phyloP scores from a whole-genome alignment of 2,797 vertebrate genomes.

The Molossus molossus region DNA sequence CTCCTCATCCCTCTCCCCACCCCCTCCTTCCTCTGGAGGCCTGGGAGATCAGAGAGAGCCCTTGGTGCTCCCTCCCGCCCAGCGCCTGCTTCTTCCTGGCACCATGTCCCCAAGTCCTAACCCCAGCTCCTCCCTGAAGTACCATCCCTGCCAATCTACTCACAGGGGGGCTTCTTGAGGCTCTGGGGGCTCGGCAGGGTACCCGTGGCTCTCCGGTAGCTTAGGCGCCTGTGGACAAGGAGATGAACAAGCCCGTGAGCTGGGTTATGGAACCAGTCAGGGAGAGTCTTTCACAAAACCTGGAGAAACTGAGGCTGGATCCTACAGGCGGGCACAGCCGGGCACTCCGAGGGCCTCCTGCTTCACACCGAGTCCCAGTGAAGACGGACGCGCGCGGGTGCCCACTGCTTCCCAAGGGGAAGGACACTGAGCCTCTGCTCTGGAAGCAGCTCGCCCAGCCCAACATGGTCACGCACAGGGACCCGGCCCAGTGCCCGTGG shows the following conservation, averaged over 20 bases:
- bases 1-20: neutral
- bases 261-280: neutral
- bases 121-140: fast-evolving
- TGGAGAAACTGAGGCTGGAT: neutral
- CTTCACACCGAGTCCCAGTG: neutral
- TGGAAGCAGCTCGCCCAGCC: neutral
- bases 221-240: constrained; percentile 91
- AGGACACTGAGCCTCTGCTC: neutral
- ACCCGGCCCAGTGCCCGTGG: fast-evolving
- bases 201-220: constrained; percentile 93
- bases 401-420: neutral
- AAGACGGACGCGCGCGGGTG: neutral
- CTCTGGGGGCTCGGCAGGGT: constrained; percentile 90
- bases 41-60: neutral
- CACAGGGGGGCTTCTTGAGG: constrained; percentile 92
- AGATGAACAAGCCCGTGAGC: neutral
- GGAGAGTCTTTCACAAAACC: neutral
- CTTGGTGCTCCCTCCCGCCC: neutral
- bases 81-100: neutral
- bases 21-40: neutral
- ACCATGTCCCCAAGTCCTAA: neutral
- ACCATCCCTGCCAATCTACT: constrained; percentile 84
- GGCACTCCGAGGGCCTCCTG: neutral
- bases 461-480: neutral
- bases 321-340: neutral